Conservation (phyloP, 2,797 vertebrate species). For the Halcyon chelicuti region DNA sequence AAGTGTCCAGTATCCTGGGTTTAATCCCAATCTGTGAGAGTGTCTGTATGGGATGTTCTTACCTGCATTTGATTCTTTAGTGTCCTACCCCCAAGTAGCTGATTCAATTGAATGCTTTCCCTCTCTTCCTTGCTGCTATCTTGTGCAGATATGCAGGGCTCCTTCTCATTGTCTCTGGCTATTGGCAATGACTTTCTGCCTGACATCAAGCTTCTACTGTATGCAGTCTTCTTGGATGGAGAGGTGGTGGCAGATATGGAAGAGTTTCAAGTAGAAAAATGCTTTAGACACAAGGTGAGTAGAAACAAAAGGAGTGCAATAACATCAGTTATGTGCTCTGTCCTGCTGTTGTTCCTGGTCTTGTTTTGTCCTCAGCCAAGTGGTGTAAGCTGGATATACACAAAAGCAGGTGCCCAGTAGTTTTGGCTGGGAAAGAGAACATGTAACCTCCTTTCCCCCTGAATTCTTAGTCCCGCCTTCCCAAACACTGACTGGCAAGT, state of each 20-base stretch:
- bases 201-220: conserved; percentile 64
- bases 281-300: conserved; percentile 74
- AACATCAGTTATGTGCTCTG: background rate
- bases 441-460: background rate
- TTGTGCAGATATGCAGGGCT: conserved; percentile 58
- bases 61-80: background rate
- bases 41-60: background rate
- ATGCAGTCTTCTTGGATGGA: conserved; percentile 53
- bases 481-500: background rate
- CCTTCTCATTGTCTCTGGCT: conserved; percentile 56
- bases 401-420: background rate
- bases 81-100: background rate
- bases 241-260: conserved; percentile 70
- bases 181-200: conserved; percentile 63
- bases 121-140: background rate
- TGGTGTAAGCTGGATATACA: background rate
- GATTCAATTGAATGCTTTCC: background rate
- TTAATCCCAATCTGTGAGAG: background rate
- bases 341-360: background rate
- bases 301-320: background rate
- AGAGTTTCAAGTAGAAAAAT: conserved; percentile 64
- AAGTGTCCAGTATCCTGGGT: background rate
- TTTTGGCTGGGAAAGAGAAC: background rate
- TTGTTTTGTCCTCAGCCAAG: background rate
- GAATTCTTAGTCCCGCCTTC: background rate